Base-by-base conservation (phyloP, 2,888 invertebrate genomes). In the Abrostola triplasia region DNA sequence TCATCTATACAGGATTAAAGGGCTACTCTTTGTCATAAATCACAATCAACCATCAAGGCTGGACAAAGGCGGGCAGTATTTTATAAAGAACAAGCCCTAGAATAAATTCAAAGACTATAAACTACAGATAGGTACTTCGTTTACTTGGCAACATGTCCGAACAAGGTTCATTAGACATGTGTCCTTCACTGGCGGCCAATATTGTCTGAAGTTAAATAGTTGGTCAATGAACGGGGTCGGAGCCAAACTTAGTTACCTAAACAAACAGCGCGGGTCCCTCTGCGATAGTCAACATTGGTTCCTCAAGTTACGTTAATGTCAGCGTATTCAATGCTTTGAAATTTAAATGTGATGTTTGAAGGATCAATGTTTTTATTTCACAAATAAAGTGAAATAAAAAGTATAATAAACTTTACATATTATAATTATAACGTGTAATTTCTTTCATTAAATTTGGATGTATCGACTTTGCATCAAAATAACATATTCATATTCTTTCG, bases 171-270 rank as follows among this genome's bases (percentile, higher is more conserved):
- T 90, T 87, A 88, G 80, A 82, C 81, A 87, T 84, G 80, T 81
- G 73, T 84, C 81, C 80, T 87, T 82, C 82, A 79, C 77, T 24
- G 44, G 24, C 76, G 74, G 79, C 80, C 84, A 84, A 88, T 88
- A 88, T 90, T 89, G 88, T 90, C 85, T 84, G 77, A 89, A 90
- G 88, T 90, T 86, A 88, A 91, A 91, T 88, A 90, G 86, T 89
- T 89, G 88, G 89, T 85, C 89, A 89, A 88, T 88, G 90, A 90
- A 89, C 83, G 84, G 75, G 82, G 84, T 85, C 85, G 86, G 85
- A 82, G 82, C 85, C 87, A 88, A 91, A 92, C 88, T 90, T 90
- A 88, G 90, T 92, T 90, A 90, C 89, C 91, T 91, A 92, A 92
- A 92, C 90, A 93, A 92, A 92, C 90, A 91, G 73, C 74, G 80